Evolutionary conservation across 2,888 invertebrate species (phyloP).

Genomic region (Drosophila demipolita): DNA sequence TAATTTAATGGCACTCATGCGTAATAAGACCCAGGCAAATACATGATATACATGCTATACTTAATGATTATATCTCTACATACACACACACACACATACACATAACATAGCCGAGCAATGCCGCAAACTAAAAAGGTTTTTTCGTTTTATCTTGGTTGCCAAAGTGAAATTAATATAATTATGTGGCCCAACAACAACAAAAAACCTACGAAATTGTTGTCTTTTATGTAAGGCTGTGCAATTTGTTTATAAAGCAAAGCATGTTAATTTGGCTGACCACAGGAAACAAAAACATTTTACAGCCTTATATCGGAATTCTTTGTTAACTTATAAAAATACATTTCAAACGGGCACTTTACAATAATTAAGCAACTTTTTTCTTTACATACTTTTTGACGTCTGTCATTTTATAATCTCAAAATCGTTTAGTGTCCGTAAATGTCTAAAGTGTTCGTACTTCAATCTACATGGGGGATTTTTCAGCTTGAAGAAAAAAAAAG

Average conservation of each 20-base stretch:
- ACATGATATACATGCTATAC: conserved; percentile 67
- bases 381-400: conserved; percentile 22
- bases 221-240: conserved; percentile 55
- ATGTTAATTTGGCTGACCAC: conserved; percentile 31
- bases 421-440: conserved; percentile 39
- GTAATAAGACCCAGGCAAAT: conserved; percentile 56
- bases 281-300: conserved; percentile 23
- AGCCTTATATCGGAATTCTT: conserved; percentile 53
- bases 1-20: conserved; percentile 69
- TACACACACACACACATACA: not conserved
- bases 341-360: conserved; percentile 36
- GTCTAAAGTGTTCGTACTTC: conserved; percentile 17
- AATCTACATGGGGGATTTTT: conserved; percentile 3
- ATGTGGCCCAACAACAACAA: conserved; percentile 44
- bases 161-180: conserved; percentile 62
- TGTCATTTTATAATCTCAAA: conserved; percentile 28
- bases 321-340: conserved; percentile 42
- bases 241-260: conserved; percentile 53
- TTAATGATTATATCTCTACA: conserved; percentile 66
- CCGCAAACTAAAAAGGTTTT: conserved; percentile 48
- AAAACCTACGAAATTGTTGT: conserved; percentile 37
- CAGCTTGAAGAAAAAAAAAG: not conserved
- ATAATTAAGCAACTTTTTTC: conserved; percentile 25
- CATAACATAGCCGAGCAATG: conserved; percentile 30
- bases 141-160: conserved; percentile 32